phyloP scores from a whole-genome alignment of 2,797 vertebrate species.

The Myotis findleyi region DNA sequence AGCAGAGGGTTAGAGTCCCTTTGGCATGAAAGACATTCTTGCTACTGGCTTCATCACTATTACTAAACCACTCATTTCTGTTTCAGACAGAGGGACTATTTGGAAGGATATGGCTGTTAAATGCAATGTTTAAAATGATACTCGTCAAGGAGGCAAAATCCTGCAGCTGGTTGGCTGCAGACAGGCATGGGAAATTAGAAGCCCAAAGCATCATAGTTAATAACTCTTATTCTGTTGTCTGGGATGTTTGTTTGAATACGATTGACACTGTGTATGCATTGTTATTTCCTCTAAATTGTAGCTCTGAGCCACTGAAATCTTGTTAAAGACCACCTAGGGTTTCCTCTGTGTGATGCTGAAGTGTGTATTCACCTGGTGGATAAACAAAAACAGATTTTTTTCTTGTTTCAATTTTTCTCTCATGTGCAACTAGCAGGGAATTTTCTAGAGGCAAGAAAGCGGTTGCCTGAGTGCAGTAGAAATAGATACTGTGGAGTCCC shows the following conservation, averaged over 20 bases:
- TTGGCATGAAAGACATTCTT: constrained; percentile 49
- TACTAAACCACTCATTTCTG: constrained; percentile 47
- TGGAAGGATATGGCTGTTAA: constrained; percentile 55
- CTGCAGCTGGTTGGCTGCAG: constrained; percentile 69
- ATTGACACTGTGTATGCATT: constrained; percentile 77
- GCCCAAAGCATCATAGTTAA: constrained; percentile 67
- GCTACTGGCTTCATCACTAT: constrained; percentile 11
- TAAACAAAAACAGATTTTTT: constrained; percentile 74
- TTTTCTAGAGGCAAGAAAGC: constrained; percentile 55
- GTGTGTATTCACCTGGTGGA: constrained; percentile 78
- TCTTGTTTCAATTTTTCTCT: constrained; percentile 64
- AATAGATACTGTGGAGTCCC: constrained; percentile 29
- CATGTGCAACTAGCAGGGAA: constrained; percentile 55
- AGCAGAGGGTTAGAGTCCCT: neutral
- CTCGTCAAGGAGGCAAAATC: constrained; percentile 36
- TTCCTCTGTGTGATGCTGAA: constrained; percentile 64
- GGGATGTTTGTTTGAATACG: constrained; percentile 80
- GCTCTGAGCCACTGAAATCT: constrained; percentile 79
- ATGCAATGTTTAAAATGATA: constrained; percentile 47
- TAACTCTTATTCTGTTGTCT: constrained; percentile 76
- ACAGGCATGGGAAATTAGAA: constrained; percentile 63
- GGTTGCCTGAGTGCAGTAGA: constrained; percentile 24
- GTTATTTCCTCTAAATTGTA: constrained; percentile 72
- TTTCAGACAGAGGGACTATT: constrained; percentile 30
- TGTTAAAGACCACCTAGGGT: constrained; percentile 81